Evolutionary conservation across 1,140 invertebrate species (phyloP), one percentile per base, ranked within the genome.

Genomic region (Conus betulinus): DNA sequence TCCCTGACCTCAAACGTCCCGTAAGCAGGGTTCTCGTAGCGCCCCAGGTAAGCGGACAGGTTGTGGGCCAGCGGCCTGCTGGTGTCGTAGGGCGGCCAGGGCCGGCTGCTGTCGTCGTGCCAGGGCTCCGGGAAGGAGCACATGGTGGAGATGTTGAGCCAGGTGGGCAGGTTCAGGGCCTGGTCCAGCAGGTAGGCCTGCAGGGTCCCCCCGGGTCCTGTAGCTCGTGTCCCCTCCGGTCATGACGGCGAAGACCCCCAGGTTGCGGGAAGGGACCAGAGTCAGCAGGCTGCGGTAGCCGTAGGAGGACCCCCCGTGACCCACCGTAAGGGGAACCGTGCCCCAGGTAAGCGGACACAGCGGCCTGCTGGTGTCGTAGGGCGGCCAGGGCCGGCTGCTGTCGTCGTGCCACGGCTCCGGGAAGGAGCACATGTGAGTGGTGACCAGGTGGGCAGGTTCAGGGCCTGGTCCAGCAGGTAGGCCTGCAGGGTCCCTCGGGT

Each of bases 101-200:
- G 0, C 2, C n/a, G 3, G n/a, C 20, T 63, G 8, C 10, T 76
- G 20, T 15, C 83, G 27, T 52, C 57, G 67, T 88, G 87, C 91
- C 91, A 92, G 3, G 92, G 92, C 23, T 85, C 88, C 0, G 92
- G 92, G 83, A 89, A 92, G 39, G 90, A 88, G 82, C 90, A 91
- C 6, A 92, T 83, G 13, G 91, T 92, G 25, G 90, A 90, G 17
- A 63, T 86, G 71, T 93, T 92, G 0, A 93, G 88, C 81, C 90
- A 91, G 8, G 91, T 88, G 27, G 87, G 60, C 20, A 87, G n/a
- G 5, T 87, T 87, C 0, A 93, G 82, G n/a, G 78, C 86, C 27
- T 39, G 55, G 87, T 91, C 90, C 51, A 90, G 74, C 52, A 93
- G 83, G 86, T 91, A 93, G 67, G 87, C 92, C 52, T 90, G 90